phyloP scores from a whole-genome alignment of 2,797 vertebrate species.

The Eupleurogrammus muticus region DNA sequence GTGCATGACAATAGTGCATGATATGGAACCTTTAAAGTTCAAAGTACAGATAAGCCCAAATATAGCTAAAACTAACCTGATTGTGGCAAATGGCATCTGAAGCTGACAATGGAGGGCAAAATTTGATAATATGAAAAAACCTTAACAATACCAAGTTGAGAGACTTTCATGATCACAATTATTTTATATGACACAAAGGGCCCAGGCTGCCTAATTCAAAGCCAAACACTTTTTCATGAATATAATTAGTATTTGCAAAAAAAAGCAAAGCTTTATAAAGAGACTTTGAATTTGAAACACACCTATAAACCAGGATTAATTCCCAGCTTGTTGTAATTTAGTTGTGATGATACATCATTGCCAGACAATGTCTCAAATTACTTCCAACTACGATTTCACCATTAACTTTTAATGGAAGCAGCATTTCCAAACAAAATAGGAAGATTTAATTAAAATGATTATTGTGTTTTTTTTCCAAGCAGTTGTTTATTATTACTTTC shows the following conservation, averaged over 20 bases:
- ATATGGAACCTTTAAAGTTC: neutral
- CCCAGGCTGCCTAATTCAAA: constrained; percentile 22
- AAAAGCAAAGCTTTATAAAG: constrained; percentile 55
- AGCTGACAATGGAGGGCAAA: neutral
- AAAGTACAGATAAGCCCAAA: neutral
- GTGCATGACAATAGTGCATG: no score
- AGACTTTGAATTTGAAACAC: constrained; percentile 72
- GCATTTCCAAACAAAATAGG: constrained; percentile 70
- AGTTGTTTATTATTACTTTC: constrained; percentile 72
- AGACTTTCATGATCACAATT: constrained; percentile 5
- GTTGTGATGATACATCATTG: constrained; percentile 80
- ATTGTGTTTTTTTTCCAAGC: constrained; percentile 57
- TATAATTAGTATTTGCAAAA: constrained; percentile 61
- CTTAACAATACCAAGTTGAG: neutral
- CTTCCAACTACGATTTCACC: constrained; percentile 76
- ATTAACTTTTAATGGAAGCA: constrained; percentile 44
- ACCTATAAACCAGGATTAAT: constrained; percentile 82
- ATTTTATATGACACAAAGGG: constrained; percentile 27
- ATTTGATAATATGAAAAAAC: constrained; percentile 3
- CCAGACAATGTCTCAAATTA: constrained; percentile 79
- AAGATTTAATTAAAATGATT: constrained; percentile 74
- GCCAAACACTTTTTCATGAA: constrained; percentile 40
- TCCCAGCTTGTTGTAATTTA: constrained; percentile 77
- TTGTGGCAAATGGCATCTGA: neutral
- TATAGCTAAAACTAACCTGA: neutral